Evolutionary conservation across 2,888 invertebrate genomes (phyloP).

Genomic region (Orthosia cruda): DNA sequence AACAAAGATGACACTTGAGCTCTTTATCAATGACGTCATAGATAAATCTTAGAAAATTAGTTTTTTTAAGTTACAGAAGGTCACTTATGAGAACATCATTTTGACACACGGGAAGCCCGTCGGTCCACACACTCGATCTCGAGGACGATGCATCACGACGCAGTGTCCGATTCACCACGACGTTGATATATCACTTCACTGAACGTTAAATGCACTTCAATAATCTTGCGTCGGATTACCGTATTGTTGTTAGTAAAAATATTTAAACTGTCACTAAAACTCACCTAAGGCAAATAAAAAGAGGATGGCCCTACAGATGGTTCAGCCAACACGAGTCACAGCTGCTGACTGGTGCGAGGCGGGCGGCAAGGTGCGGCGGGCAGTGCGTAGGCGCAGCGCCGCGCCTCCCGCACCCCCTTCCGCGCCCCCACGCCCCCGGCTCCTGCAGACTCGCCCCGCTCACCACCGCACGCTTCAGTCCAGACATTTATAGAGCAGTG

Average conservation of each 20-base stretch:
- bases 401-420: conserved; percentile 71
- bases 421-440: conserved; percentile 59
- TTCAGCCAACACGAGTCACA: conserved; percentile 93
- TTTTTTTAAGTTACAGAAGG: conserved; percentile 32
- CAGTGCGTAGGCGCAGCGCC: conserved; percentile 85
- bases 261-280: conserved; percentile 80
- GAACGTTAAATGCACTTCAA: conserved; percentile 77
- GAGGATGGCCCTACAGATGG: conserved; percentile 92
- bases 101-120: conserved; percentile 50
- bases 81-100: conserved; percentile 63
- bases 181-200: conserved; percentile 87
- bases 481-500: conserved; percentile 91
- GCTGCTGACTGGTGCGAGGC: conserved; percentile 90
- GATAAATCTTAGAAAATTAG: conserved; percentile 4
- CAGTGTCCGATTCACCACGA: conserved; percentile 70
- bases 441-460: conserved; percentile 58
- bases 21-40: conserved; percentile 49
- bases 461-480: conserved; percentile 72
- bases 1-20: conserved; percentile 29
- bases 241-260: conserved; percentile 78
- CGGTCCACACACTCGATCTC: conserved; percentile 64
- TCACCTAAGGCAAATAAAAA: conserved; percentile 90
- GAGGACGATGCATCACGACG: conserved; percentile 75
- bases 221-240: conserved; percentile 55
- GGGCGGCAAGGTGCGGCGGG: conserved; percentile 90